These are phyloP conservation scores for Caloenas nicobarica DNA, from an alignment of 2,113 vertebrate genomes.

Conservation along the genomic window DNA sequence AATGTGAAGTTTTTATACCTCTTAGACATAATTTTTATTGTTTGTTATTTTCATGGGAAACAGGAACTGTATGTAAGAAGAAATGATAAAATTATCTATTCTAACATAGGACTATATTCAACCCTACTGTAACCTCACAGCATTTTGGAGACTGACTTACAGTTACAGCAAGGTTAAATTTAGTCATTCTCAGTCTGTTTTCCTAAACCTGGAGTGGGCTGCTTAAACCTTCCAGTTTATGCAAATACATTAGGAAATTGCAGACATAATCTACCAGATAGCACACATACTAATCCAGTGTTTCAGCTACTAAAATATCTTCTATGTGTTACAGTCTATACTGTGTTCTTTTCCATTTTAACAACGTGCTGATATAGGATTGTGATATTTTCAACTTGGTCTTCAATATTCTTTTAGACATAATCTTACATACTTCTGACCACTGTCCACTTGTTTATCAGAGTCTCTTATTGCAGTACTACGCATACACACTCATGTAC, in stretches of 20 bases:
- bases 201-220: not conserved
- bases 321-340: not conserved
- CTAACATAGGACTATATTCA: not conserved
- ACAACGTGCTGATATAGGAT: not conserved
- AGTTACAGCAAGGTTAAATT: not conserved
- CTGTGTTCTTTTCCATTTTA: not conserved
- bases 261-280: not conserved
- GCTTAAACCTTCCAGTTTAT: not conserved
- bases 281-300: not conserved
- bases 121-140: not conserved
- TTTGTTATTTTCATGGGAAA: not conserved
- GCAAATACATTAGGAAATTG: not conserved
- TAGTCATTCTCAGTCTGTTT: not conserved
- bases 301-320: not conserved
- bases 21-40: not conserved
- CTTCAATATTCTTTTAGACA: not conserved
- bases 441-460: not conserved
- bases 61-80: not conserved
- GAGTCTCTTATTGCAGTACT: not conserved
- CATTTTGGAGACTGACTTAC: not conserved
- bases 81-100: not conserved
- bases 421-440: not conserved
- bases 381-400: not conserved
- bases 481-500: not conserved
- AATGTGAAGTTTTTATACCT: not conserved